Conservation (phyloP, 1,140 invertebrate species). For the Panonychus citri region DNA sequence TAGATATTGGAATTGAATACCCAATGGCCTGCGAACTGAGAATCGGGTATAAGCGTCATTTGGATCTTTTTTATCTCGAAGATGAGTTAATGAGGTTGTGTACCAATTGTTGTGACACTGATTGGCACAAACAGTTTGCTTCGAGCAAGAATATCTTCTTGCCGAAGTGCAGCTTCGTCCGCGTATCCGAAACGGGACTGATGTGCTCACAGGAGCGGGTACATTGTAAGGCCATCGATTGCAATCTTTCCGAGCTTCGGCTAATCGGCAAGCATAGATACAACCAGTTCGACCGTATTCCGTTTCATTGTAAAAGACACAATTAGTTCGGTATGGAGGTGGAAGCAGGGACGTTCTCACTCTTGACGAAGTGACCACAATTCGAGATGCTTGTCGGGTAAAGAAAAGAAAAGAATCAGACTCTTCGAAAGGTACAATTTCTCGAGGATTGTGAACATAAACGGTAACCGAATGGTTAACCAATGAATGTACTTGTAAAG, state of each 20-base stretch:
- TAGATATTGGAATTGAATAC: neutral
- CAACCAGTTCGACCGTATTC: neutral
- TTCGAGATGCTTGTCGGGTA: neutral
- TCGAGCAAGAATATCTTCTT: neutral
- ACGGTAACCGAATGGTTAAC: neutral
- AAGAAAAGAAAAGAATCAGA: neutral
- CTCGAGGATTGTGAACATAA: neutral
- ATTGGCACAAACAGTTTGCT: neutral
- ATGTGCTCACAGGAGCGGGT: neutral
- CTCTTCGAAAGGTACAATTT: neutral
- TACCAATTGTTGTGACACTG: neutral
- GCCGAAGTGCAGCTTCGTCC: neutral
- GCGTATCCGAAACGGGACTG: neutral
- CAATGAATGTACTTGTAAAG: neutral
- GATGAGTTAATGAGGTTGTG: neutral
- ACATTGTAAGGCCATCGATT: neutral
- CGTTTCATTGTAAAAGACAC: neutral
- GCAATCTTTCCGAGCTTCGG: neutral
- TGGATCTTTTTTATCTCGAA: neutral
- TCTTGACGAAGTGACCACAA: neutral
- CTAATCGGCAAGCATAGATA: neutral
- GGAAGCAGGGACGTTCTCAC: neutral
- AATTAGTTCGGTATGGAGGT: neutral
- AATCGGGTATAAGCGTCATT: neutral
- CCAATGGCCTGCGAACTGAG: neutral